phyloP scores from a whole-genome alignment of 2,113 vertebrate genomes.

The Antigone vipio region DNA sequence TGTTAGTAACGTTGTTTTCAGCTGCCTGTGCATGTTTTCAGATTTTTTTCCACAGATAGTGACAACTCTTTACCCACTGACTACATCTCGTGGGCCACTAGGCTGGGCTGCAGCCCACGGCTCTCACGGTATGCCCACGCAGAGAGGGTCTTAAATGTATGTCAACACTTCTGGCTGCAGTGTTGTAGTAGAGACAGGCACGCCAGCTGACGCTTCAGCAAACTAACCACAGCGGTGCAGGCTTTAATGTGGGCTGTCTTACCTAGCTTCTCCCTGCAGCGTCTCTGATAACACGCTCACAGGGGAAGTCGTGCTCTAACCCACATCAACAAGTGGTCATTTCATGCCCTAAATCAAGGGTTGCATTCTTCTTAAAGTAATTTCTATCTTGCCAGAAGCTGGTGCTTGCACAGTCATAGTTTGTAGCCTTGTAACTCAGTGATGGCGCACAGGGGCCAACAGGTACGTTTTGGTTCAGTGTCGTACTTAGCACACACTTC shows the following conservation, averaged over 20 bases:
- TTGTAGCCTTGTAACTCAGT: not conserved
- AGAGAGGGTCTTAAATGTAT: not conserved
- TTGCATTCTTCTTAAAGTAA: not conserved
- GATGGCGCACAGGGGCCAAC: no score
- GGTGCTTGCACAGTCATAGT: not conserved
- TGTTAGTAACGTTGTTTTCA: not conserved
- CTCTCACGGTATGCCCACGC: not conserved
- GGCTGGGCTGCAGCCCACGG: not conserved
- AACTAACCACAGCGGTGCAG: not conserved
- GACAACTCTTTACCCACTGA: not conserved
- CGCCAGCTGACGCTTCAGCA: not conserved
- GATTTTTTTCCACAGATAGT: not conserved
- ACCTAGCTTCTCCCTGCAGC: not conserved
- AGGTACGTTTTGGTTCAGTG: not conserved
- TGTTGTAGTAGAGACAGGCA: not conserved
- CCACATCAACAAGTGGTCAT: not conserved
- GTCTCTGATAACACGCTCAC: not conserved
- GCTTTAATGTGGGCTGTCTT: not conserved
- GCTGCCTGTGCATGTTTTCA: not conserved
- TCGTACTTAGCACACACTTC: fast-evolving
- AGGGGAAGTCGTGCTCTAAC: not conserved
- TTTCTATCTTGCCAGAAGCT: not conserved
- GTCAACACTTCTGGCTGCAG: not conserved
- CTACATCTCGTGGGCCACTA: not conserved
- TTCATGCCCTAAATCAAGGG: not conserved